phyloP scores from a whole-genome alignment of 2,797 vertebrate genomes.

The Rhynchotus rufescens region DNA sequence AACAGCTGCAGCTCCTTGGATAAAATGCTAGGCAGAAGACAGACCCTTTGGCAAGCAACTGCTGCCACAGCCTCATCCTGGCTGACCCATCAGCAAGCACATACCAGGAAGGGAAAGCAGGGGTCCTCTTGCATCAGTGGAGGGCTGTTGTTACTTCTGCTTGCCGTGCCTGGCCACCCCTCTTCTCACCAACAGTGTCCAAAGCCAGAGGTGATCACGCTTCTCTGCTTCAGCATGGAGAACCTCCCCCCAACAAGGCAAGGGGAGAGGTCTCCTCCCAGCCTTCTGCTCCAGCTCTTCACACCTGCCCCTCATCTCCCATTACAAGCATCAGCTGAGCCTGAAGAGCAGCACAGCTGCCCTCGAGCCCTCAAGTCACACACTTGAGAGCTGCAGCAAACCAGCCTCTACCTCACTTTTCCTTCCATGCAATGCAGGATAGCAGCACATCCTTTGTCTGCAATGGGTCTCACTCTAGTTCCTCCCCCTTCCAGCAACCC shows the following conservation, averaged over 20 bases:
- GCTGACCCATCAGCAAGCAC: not conserved
- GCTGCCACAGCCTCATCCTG: not conserved
- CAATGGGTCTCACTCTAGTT: not conserved
- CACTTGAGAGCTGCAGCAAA: not conserved
- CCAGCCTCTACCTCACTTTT: not conserved
- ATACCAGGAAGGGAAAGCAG: rapidly evolving
- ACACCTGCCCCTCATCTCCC: not conserved
- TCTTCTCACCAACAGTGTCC: rapidly evolving
- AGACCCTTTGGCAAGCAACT: not conserved
- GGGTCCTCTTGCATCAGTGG: rapidly evolving
- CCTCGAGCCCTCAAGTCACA: not conserved
- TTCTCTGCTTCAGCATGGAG: not conserved
- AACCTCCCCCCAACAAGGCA: rapidly evolving
- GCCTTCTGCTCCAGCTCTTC: not conserved
- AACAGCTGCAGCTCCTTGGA: not conserved
- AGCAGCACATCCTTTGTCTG: not conserved
- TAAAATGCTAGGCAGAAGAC: not conserved
- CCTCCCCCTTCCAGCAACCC: not conserved
- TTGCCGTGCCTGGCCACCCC: not conserved
- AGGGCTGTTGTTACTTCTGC: not conserved
- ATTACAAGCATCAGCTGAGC: not conserved
- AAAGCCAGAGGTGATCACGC: rapidly evolving
- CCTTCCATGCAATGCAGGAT: not conserved
- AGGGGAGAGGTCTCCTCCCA: not conserved
- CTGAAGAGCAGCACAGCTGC: not conserved